Conservation (phyloP, 2,797 vertebrate genomes). For the Lacerta agilis region DNA sequence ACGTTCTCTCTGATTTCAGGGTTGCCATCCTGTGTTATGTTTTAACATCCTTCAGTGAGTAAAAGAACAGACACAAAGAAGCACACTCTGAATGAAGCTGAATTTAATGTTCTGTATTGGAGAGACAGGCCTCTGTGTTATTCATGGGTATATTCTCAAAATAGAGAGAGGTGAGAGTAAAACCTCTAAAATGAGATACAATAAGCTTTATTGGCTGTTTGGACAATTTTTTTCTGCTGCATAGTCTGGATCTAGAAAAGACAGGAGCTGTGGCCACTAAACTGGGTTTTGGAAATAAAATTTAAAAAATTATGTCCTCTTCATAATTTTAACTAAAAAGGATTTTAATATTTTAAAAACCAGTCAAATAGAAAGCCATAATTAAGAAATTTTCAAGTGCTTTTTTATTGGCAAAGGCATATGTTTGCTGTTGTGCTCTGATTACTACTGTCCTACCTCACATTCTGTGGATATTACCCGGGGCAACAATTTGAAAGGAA, state of each 20-base stretch:
- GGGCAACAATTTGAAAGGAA: too few relatives aligned
- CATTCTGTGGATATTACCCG: background rate
- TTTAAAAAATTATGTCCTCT: conserved; percentile 21
- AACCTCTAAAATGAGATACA: background rate
- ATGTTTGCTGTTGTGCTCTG: background rate
- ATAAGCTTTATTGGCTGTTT: conserved; percentile 37
- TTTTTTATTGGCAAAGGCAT: background rate
- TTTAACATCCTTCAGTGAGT: conserved; percentile 39
- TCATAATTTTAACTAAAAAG: conserved; percentile 49
- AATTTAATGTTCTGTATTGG: conserved; percentile 32
- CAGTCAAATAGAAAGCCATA: background rate
- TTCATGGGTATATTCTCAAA: conserved; percentile 44
- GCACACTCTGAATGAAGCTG: conserved; percentile 42
- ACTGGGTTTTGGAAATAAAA: background rate
- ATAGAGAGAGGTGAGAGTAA: conserved; percentile 33
- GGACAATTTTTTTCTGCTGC: conserved; percentile 4
- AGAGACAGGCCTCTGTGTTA: conserved; percentile 45
- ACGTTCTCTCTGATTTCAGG: conserved; percentile 20
- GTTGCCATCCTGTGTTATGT: conserved; percentile 25
- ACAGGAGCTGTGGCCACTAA: too few relatives aligned
- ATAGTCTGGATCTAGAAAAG: too few relatives aligned
- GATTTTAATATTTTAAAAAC: conserved; percentile 30
- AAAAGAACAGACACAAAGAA: conserved; percentile 36
- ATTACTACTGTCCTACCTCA: background rate
- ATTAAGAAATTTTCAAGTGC: background rate